Base-by-base conservation (phyloP, 1,140 invertebrate genomes). In the Pseudobourletiella spinata region DNA sequence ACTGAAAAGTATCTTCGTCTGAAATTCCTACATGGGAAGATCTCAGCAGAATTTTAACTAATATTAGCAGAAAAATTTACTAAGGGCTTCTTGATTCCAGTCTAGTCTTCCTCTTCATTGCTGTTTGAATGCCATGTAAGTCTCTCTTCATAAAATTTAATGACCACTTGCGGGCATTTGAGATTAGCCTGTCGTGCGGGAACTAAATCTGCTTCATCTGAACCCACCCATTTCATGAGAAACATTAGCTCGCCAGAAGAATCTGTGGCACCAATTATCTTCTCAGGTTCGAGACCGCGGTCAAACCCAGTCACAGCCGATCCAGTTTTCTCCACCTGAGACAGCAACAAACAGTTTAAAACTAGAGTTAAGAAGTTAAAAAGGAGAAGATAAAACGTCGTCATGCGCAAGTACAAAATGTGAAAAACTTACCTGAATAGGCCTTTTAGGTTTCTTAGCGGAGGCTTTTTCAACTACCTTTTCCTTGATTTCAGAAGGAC, bases 161-260 rank as follows among this genome's bases (percentile, higher is more conserved):
- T 97, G 0, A 98, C 93, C 50, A 95, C 86, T 75, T 95, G 91
- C 6, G 94, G 93, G 74, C 92, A 97, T 57, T 85, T 84, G 0
- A 87, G 80, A 75, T 97, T 97, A 0, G 93, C 93, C 71, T 90
- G 83, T 71, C 88, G 84, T 0, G 93, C 88, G 11, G 91, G 86
- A 1, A 97, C 92, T 28, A 97, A 74, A 74, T 97, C 93, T 0
- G 92, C 92, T 73, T 96, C 91, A 73, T 96, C 92, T 15, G 87
- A 89, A 54, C 89, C 89, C 75, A 93, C 91, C 92, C 93, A 97
- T 76, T 96, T 96, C 86, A 97, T 95, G 1, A 97, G 78, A 74
- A 96, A 96, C 89, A 95, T 93, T 0, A 97, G 75, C 74, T 95
- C 88, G 0, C 93, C 94, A 58, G 86, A 89, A 20, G 89, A 4